phyloP scores from a whole-genome alignment of 2,113 vertebrate genomes.

The Telmatochromis sp. region DNA sequence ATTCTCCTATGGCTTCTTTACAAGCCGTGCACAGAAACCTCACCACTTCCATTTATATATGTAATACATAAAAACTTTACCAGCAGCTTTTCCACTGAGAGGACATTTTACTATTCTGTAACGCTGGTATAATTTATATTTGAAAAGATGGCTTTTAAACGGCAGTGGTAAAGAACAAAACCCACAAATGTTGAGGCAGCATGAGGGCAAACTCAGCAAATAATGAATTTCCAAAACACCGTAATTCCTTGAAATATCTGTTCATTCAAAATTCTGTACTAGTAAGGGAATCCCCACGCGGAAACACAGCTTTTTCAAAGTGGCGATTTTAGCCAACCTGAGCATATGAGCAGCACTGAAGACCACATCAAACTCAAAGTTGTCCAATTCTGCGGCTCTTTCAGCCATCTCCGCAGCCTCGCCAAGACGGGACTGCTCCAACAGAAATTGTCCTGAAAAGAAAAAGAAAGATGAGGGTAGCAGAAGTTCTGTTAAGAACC shows the following conservation, averaged over 20 bases:
- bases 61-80: conserved; percentile 5
- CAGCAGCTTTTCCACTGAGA: neutral
- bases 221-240: neutral
- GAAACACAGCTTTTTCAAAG: neutral
- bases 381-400: conserved; percentile 86
- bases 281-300: neutral
- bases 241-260: neutral
- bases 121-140: neutral
- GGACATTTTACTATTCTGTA: conserved; percentile 1
- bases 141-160: neutral
- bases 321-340: conserved; percentile 73
- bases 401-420: conserved; percentile 96
- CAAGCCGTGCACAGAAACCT: conserved; percentile 3
- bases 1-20: conserved; percentile 28
- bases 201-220: neutral
- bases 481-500: neutral
- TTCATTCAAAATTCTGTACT: neutral
- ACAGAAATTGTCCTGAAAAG: conserved; percentile 86
- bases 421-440: conserved; percentile 84
- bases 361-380: conserved; percentile 88
- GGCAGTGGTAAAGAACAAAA: neutral
- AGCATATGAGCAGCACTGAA: conserved; percentile 98
- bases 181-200: neutral
- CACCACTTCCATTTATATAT: neutral
- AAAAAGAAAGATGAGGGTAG: neutral